Conservation (phyloP, 2,797 vertebrate genomes). For the Alectoris magna region DNA sequence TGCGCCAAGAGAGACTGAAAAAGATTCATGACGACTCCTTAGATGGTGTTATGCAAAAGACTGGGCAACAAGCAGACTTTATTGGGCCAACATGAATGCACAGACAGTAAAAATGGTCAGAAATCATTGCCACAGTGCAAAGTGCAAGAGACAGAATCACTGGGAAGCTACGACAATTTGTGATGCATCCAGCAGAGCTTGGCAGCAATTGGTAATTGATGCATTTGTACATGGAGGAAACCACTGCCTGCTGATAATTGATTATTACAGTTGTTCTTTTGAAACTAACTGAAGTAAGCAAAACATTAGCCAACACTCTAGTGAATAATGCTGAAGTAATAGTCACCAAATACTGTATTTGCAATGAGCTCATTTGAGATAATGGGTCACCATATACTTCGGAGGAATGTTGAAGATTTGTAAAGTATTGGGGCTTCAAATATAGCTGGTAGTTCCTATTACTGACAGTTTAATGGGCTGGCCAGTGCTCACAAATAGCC, state of each 20-base stretch:
- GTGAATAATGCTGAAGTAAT: constrained; percentile 33
- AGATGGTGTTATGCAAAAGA: background rate
- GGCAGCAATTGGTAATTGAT: constrained; percentile 38
- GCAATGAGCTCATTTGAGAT: background rate
- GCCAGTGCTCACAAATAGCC: background rate
- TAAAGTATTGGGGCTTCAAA: background rate
- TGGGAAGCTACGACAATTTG: constrained; percentile 30
- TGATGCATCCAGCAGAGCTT: constrained; percentile 22
- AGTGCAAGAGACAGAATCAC: constrained; percentile 34
- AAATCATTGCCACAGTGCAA: constrained; percentile 35
- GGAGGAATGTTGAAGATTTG: background rate
- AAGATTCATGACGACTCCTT: constrained; percentile 32
- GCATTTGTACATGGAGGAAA: constrained; percentile 46
- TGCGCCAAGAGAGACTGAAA: background rate
- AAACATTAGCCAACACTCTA: constrained; percentile 29
- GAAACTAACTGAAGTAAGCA: constrained; percentile 51
- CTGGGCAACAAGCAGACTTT: constrained; percentile 23
- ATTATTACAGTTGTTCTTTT: constrained; percentile 60
- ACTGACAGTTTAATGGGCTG: background rate
- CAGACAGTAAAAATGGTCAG: constrained; percentile 32
- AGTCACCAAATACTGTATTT: constrained; percentile 8
- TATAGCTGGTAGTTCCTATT: background rate
- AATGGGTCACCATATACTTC: background rate
- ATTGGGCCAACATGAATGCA: constrained; percentile 15
- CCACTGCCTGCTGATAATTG: constrained; percentile 38